A percentile compares a stretch with the other conserved stretches of the same genome.
These are phyloP conservation scores for Phlogophora meticulosa DNA, from an alignment of 2,888 invertebrate species.

Conservation along the genomic window DNA sequence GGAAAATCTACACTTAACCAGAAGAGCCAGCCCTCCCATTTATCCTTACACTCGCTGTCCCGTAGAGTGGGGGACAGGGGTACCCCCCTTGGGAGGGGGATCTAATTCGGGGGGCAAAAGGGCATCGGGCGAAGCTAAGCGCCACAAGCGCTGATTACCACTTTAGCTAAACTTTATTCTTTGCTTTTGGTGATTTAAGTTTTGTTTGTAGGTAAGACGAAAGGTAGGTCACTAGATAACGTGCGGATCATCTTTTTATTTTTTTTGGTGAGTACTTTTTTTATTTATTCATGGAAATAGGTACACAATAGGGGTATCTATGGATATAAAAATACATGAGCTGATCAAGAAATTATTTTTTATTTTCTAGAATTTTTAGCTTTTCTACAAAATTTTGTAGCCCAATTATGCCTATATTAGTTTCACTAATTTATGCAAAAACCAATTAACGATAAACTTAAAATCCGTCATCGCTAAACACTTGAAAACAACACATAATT, in stretches of 20 bases:
- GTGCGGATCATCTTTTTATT: background rate
- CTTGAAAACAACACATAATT: conserved; percentile 79
- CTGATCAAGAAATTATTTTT: no score
- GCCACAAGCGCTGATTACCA: conserved; percentile 81
- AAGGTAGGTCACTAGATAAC: conserved; percentile 45
- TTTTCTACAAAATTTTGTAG: background rate
- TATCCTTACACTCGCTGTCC: conserved; percentile 90
- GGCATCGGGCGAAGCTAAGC: conserved; percentile 85
- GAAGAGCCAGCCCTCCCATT: conserved; percentile 91
- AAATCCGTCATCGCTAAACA: conserved; percentile 56
- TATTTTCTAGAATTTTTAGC: background rate
- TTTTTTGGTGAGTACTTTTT: background rate
- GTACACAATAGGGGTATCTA: background rate
- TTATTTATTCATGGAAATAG: background rate
- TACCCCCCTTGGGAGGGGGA: conserved; percentile 65
- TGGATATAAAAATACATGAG: background rate
- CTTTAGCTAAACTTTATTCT: conserved; percentile 71
- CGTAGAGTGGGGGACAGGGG: conserved; percentile 74
- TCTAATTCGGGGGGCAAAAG: conserved; percentile 86
- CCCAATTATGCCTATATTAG: background rate
- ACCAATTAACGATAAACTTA: conserved; percentile 38
- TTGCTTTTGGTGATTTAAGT: conserved; percentile 75
- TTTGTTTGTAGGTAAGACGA: conserved; percentile 69
- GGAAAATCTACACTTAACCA: conserved; percentile 92
- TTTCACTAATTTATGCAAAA: conserved; percentile 1